These are phyloP conservation scores for Eulemur rufifrons DNA, from an alignment of 2,113 vertebrate genomes.

Conservation along the genomic window DNA sequence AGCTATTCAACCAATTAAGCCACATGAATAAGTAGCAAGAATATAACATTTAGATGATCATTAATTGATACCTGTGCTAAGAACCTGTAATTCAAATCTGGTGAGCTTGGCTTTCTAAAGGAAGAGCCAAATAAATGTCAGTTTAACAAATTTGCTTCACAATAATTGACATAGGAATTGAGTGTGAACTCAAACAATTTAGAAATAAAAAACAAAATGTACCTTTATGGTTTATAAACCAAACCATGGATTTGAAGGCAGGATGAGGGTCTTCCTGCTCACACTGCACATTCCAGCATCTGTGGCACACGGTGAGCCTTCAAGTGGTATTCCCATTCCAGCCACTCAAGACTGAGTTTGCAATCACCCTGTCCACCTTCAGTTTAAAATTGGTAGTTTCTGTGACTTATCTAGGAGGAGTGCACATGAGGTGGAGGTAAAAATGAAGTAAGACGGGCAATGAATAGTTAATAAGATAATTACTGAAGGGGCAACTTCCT, in stretches of 20 bases:
- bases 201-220: neutral
- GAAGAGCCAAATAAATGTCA: slow-evolving; percentile 9
- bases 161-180: neutral
- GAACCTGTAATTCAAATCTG: slow-evolving; percentile 43
- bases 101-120: slow-evolving; percentile 17
- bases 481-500: neutral
- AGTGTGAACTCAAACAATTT: neutral
- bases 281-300: neutral
- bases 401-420: neutral
- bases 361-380: neutral
- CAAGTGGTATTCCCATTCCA: neutral
- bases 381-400: neutral
- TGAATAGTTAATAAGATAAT: neutral
- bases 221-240: neutral
- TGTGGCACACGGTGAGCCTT: neutral
- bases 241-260: neutral
- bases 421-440: neutral
- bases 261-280: neutral
- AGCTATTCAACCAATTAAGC: slow-evolving; percentile 37
- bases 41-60: slow-evolving; percentile 36
- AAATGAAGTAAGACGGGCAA: neutral
- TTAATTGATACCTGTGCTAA: neutral
- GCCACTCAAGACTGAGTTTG: neutral
- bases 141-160: slow-evolving; percentile 14
- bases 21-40: slow-evolving; percentile 21